Percentiles rank a stretch among this genome's conserved stretches.
These are phyloP conservation scores for Venustoraphidia nigricollis DNA, from an alignment of 2,888 invertebrate species.

Conservation along the genomic window DNA sequence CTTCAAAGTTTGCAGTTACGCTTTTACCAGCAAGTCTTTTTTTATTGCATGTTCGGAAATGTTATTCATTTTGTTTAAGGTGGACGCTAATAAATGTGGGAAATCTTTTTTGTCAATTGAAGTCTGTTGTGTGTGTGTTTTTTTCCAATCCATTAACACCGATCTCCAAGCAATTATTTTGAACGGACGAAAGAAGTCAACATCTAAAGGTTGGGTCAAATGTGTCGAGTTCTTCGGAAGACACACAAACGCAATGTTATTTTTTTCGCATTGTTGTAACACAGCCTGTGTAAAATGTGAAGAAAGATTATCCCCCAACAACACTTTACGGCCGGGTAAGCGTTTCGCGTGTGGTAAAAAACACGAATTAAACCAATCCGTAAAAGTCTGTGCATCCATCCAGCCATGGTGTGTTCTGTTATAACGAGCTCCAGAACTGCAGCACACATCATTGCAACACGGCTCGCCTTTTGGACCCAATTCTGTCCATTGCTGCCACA, in stretches of 20 bases:
- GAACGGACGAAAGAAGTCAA: slow-evolving; percentile 15
- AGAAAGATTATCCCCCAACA: slow-evolving; percentile 17
- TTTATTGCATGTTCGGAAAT: background rate
- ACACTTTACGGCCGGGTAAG: slow-evolving; percentile 15
- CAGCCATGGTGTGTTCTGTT: slow-evolving; percentile 10
- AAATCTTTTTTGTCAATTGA: slow-evolving; percentile 7
- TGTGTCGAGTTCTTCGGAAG: slow-evolving; percentile 18
- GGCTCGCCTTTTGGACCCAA: slow-evolving; percentile 17
- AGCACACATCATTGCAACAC: slow-evolving; percentile 14
- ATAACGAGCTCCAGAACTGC: slow-evolving; percentile 12
- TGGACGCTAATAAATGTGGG: background rate
- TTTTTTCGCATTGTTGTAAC: slow-evolving; percentile 12
- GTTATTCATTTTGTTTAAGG: slow-evolving; percentile 2
- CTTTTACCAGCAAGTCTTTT: slow-evolving; percentile 8
- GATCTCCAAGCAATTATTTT: slow-evolving; percentile 15
- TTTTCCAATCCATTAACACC: slow-evolving; percentile 5
- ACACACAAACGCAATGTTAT: slow-evolving; percentile 17
- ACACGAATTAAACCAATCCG: slow-evolving; percentile 15
- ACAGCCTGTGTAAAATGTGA: slow-evolving; percentile 9
- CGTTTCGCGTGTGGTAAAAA: slow-evolving; percentile 15
- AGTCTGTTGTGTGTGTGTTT: background rate
- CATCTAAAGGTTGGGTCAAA: slow-evolving; percentile 17
- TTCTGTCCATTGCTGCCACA: too few species aligned
- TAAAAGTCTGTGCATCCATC: slow-evolving; percentile 12
- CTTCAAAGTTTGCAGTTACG: slow-evolving; percentile 7